Evolutionary conservation across 2,888 invertebrate genomes (phyloP), one percentile per base, ranked within the genome.

Genomic region (Andricus curvator): DNA sequence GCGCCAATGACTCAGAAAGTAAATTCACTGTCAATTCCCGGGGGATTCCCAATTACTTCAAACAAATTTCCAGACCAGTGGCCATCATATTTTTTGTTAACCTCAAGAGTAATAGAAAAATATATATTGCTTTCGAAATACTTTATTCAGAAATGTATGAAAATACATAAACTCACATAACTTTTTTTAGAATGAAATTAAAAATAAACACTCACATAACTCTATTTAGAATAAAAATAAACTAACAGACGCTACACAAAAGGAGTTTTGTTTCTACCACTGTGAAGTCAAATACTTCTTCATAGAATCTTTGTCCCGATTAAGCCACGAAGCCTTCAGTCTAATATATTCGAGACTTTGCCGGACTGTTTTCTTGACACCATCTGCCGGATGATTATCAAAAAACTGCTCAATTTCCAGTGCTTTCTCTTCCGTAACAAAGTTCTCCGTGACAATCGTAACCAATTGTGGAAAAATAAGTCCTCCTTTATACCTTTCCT

Each of bases 341-440:
- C 97, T 95, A 89, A 99, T 97, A 51, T 97, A 98, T 94, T 99
- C 99, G 33, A 98, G 94, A 77, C 97, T 96, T 93, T 99, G 99
- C 89, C 97, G 97, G 80, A 98, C 96, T 37, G 97, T 96, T 88
- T 98, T 95, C 92, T 98, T 98, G 1, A 97, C 96, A 80, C 97
- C 97, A 2, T 97, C 96, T 77, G 96, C 95, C 83, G 95, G 94
- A 92, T 97, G 95, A 44, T 94, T 93, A 84, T 94, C 93, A 94
- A 98, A 98, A 94, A 97, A 98, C 84, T 94, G 94, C 91, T 97
- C 97, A 65, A 98, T 95, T 92, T 98, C 98, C 66, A 93, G 90
- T 11, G 98, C 98, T 88, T 94, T 94, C 84, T 96, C 95, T 91
- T 97, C 97, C 41, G 96, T 95, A 37, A 97, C 96, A 93, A 98